Evolutionary conservation across 2,797 vertebrate genomes (phyloP), one percentile per base, ranked within the genome.

Genomic region (Bradypus variegatus): DNA sequence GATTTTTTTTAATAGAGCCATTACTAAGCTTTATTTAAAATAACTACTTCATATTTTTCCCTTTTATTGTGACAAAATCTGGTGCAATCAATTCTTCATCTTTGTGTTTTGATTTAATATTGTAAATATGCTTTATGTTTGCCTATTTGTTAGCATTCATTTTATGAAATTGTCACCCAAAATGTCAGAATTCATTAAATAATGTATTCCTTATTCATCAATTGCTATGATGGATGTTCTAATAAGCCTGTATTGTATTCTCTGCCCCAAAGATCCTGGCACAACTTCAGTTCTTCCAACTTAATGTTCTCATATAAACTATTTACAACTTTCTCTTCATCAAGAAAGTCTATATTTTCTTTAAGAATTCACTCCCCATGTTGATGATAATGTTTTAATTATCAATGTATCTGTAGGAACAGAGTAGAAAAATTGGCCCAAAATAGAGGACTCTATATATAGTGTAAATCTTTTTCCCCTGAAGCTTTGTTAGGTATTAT

Each of bases 321-420:
- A 70, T 86, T 79, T 90, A 84, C 45, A 86, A 31, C 27, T 75
- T 90, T 94, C 50, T 89, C 64, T 90, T 86, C 15, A 55, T 65
- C 29, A 95, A 91, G n/a, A 11, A 82, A 64, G 23, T 58, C 13
- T 70, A 64, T 50, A 77, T 50, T 70, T 75, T 48, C 23, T 94
- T 82, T 69, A 91, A 79, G 38, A 36, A 91, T 48, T 62, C 33
- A 73, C 81, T 78, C 13, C 21, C 8, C 14, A 41, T 9, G 65
- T 4, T 80, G 85, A 64, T 65, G 11, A 84, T 25, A 78, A 67
- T 62, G 13, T 82, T 95, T 92, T 89, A 81, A 77, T 81, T 85
- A 86, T 93, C 48, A 69, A 2, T 73, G 6, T 75, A 89, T 50
- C 41, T 87, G 21, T 7, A 75, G n/a, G 58, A 70, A 91, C 86